Base-by-base conservation (phyloP, 2,888 invertebrate species). In the Sclerodermus sp. region DNA sequence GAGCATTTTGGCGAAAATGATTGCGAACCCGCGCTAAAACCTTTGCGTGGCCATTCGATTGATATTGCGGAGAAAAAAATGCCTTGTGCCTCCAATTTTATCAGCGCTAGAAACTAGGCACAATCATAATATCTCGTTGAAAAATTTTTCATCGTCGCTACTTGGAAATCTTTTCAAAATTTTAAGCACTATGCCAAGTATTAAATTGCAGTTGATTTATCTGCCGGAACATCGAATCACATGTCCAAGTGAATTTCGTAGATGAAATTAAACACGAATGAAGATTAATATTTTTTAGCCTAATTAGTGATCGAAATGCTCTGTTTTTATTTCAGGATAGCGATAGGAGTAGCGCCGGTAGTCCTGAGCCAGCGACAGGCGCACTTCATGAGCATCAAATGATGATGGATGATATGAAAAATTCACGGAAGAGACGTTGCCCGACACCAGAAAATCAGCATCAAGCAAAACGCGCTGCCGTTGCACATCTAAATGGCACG, bases 401-500 rank as follows among this genome's bases (percentile, higher is more conserved):
- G 69, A 61, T 77, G 62, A 66, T 76, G 60, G 75, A 74, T 37
- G 68, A 71, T 10, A 66, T 74, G 54, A 75, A 73, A 55, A 72
- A 68, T 53, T 66, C 73, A 32, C 68, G 73, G 49, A 74, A 74
- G 54, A 68, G 70, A 54, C 70, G 71, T 58, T 75, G 71, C 42
- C 68, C 71, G 34, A 74, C 77, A 13, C 77, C 77, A 4, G 76
- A 77, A 42, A 75, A 71, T 59, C 68, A 77, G 47, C 81, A 81
- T 58, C 81, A 80, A 42, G 79, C 79, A 48, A 81, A 81, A 54
- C 77, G 77, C 45, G 81, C 81, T 32, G 81, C 83, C 12, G 80
- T 82, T 36, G 80, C 80, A 23, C 86, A 86, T 74, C 76, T 86
- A 41, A 86, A 86, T 70, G 86, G 86, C 73, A 83, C 85, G 68